Conservation (phyloP, 23 tunicate genomes). For the Ascidia mentula region DNA sequence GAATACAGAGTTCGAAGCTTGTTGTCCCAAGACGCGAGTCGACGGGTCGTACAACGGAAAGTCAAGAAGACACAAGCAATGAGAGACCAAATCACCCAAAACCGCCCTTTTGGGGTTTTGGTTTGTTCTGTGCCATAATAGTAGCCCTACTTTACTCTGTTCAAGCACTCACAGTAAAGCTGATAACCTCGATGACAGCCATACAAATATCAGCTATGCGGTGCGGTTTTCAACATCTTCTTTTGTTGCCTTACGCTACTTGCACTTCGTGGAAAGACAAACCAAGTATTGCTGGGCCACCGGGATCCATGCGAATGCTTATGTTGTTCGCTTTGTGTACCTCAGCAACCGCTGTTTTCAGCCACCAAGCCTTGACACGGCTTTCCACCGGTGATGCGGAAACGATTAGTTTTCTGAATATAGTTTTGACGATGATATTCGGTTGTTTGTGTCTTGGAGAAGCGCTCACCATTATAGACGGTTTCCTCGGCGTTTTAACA, state of each 20-base stretch:
- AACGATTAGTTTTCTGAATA: slow-evolving; percentile 36
- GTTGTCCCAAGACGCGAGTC: not conserved
- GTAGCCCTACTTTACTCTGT: not conserved
- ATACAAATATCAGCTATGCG: slow-evolving; percentile 37
- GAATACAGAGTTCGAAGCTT: too few relatives aligned
- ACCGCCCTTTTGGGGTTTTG: slow-evolving; percentile 15
- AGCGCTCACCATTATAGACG: slow-evolving; percentile 43
- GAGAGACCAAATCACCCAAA: too few relatives aligned
- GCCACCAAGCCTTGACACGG: slow-evolving; percentile 35
- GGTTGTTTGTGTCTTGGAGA: slow-evolving; percentile 42
- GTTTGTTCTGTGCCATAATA: slow-evolving; percentile 3
- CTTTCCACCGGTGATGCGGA: slow-evolving; percentile 69
- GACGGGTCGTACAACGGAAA: not conserved
- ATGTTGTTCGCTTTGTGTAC: slow-evolving; percentile 43
- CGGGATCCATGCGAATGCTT: slow-evolving; percentile 17
- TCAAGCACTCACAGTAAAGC: not conserved
- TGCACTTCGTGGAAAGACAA: slow-evolving; percentile 19
- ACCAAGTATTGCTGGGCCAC: slow-evolving; percentile 47
- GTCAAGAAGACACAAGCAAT: too few relatives aligned
- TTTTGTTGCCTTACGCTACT: slow-evolving; percentile 38
- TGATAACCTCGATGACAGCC: slow-evolving; percentile 6
- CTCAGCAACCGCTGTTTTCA: slow-evolving; percentile 36
- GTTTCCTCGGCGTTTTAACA: slow-evolving; percentile 21
- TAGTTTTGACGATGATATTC: slow-evolving; percentile 36
- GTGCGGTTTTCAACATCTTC: slow-evolving; percentile 24